phyloP scores from a whole-genome alignment of 2,797 vertebrate species.

The Coregonus suidteri region DNA sequence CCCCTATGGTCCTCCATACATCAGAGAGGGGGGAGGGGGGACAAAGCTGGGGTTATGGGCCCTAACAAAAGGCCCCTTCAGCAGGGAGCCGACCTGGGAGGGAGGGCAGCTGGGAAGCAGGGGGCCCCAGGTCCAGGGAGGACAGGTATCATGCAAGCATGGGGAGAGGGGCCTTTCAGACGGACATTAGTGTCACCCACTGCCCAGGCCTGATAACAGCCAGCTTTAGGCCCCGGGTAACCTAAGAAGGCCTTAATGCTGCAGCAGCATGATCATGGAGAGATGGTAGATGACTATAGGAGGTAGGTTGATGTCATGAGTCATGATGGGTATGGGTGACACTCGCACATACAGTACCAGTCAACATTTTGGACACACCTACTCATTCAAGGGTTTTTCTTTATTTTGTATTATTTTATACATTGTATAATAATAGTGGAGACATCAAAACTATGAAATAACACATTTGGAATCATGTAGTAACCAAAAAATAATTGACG shows the following conservation, averaged over 20 bases:
- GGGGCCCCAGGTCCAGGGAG: constrained; percentile 33
- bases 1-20: constrained; percentile 37
- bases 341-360: not conserved
- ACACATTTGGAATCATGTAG: no score
- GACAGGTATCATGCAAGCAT: constrained; percentile 45
- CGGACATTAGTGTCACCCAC: constrained; percentile 39
- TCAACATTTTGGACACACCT: no score
- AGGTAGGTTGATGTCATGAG: constrained; percentile 25
- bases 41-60: constrained; percentile 50
- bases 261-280: constrained; percentile 20
- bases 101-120: constrained; percentile 50
- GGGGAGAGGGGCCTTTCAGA: constrained; percentile 39
- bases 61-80: constrained; percentile 55
- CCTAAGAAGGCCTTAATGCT: constrained; percentile 47
- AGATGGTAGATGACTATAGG: constrained; percentile 28
- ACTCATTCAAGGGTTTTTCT: no score
- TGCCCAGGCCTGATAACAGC: constrained; percentile 32
- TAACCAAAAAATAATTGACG: not conserved
- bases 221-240: constrained; percentile 40
- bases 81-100: constrained; percentile 30
- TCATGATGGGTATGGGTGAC: constrained; percentile 8
- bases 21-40: constrained; percentile 26
- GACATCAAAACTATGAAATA: no score
- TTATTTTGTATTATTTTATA: no score
- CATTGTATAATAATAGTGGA: no score